phyloP scores from a whole-genome alignment of 53 echinoderm and acorn worm genomes.

The Arbacia lixula region DNA sequence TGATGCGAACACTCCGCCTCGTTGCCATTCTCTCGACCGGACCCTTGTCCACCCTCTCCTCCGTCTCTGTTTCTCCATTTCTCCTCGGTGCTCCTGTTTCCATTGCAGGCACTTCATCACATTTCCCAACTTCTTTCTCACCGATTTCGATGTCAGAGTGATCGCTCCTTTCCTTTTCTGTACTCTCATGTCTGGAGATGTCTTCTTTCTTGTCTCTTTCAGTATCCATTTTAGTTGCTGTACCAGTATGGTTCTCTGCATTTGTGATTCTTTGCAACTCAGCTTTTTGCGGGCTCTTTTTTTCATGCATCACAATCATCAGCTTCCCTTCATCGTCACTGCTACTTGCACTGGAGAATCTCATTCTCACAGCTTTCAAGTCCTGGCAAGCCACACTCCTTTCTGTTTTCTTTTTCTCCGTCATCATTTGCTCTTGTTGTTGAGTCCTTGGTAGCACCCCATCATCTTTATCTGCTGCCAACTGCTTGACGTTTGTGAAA shows the following conservation, averaged over 20 bases:
- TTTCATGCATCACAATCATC: not conserved
- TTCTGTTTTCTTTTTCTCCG: no score
- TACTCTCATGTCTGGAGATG: not conserved
- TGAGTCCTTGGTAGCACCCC: not conserved
- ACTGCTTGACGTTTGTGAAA: no score
- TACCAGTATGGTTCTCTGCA: no score
- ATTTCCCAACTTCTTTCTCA: no score
- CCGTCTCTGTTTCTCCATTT: not conserved
- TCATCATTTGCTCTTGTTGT: not conserved
- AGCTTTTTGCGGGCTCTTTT: no score
- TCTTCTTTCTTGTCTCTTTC: not conserved
- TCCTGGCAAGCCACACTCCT: no score
- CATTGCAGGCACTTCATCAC: not conserved
- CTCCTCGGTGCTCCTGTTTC: not conserved
- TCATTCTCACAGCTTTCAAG: not conserved
- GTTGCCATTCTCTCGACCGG: conserved; percentile 8
- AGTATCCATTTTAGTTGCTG: no score
- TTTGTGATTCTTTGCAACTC: no score
- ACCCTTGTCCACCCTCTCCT: not conserved
- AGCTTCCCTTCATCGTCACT: not conserved
- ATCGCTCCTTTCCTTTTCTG: no score
- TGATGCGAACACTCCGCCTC: conserved; percentile 39
- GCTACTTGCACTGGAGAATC: not conserved
- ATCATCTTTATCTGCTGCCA: not conserved
- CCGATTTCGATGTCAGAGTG: no score